Evolutionary conservation across 1,140 invertebrate genomes (phyloP).

Genomic region (Brachionus paranguensis): DNA sequence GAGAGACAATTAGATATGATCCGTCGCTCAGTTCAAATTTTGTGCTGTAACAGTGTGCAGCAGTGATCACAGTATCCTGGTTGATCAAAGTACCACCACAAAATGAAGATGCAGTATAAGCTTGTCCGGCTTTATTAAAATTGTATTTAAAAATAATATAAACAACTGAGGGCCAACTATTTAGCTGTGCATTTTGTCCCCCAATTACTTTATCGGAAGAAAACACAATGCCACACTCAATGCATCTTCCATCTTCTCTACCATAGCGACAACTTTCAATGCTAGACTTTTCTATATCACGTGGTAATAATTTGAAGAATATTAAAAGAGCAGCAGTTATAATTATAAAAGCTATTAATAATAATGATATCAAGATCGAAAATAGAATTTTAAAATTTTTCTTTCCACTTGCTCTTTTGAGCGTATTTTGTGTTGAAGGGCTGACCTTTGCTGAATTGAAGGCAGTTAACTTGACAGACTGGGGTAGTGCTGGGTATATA

Average conservation of each 20-base stretch:
- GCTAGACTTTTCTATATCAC: not conserved
- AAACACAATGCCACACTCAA: not conserved
- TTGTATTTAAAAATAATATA: not conserved
- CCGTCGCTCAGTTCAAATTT: not conserved
- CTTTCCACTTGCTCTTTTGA: not conserved
- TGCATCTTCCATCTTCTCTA: not conserved
- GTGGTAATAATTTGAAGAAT: not conserved
- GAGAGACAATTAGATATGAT: not conserved
- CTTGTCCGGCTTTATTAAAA: not conserved
- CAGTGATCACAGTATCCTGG: not conserved
- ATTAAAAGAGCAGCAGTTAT: not conserved
- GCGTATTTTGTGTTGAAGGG: not conserved
- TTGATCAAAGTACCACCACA: conserved; percentile 19
- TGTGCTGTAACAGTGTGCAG: not conserved
- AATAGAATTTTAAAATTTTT: not conserved
- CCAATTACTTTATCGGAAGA: not conserved
- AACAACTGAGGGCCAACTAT: conserved; percentile 19
- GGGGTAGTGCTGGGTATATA: not conserved
- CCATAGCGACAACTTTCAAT: not conserved
- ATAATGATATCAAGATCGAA: not conserved
- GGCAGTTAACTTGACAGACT: not conserved
- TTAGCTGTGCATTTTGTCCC: not conserved
- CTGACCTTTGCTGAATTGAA: not conserved
- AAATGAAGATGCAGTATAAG: not conserved
- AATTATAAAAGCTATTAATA: not conserved